These are phyloP conservation scores for Oppia nitens DNA, from an alignment of 1,140 invertebrate species.

Conservation along the genomic window DNA sequence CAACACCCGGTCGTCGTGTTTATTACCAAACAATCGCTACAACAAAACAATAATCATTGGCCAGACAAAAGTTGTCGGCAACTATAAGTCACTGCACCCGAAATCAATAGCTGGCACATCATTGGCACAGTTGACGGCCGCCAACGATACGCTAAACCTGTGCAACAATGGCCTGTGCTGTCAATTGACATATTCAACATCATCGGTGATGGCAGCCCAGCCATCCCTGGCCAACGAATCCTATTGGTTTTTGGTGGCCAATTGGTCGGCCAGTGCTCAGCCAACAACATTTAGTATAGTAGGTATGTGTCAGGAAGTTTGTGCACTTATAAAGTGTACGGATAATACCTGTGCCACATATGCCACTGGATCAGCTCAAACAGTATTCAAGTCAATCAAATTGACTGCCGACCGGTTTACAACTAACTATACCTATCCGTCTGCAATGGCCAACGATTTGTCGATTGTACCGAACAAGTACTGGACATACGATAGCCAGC, in stretches of 20 bases:
- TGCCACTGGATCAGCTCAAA: background rate
- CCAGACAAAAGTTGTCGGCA: no score
- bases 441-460: background rate
- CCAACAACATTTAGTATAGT: no score
- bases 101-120: background rate
- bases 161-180: slow-evolving; percentile 18
- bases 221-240: background rate
- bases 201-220: no score
- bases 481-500: background rate
- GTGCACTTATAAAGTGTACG: slow-evolving; percentile 14
- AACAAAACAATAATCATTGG: background rate
- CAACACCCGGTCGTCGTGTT: background rate
- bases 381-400: background rate
- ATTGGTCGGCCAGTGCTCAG: background rate
- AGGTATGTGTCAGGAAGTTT: slow-evolving; percentile 10
- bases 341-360: background rate
- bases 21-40: background rate
- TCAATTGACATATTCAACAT: slow-evolving; percentile 3
- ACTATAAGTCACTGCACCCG: background rate
- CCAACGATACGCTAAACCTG: background rate
- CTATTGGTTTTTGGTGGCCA: background rate
- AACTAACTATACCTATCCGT: background rate
- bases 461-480: background rate
- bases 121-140: slow-evolving; percentile 6
- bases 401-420: slow-evolving; percentile 4